Evolutionary conservation across 1,140 invertebrate genomes (phyloP).

Genomic region (Diuraphis noxia): DNA sequence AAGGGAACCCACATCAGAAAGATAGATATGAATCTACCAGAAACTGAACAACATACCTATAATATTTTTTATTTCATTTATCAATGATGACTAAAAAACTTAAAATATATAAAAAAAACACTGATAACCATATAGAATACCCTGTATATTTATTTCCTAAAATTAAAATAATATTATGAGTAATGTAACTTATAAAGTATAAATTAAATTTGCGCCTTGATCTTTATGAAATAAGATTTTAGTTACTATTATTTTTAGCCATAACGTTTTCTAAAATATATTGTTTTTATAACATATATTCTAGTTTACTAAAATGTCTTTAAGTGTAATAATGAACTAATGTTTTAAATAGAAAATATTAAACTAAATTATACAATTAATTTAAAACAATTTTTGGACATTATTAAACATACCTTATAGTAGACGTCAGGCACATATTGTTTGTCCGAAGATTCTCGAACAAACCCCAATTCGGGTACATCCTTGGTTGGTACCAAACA

Average conservation of each 20-base stretch:
- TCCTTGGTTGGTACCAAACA: slow-evolving; percentile 96
- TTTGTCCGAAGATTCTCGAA: slow-evolving; percentile 87
- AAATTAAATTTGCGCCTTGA: background rate
- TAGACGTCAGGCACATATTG: slow-evolving; percentile 99
- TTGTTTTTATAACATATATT: background rate
- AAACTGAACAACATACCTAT: too few relatives aligned
- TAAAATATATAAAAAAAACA: too few relatives aligned
- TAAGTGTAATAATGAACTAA: background rate
- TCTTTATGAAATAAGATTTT: background rate
- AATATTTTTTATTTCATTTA: too few relatives aligned
- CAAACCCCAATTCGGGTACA: slow-evolving; percentile 94
- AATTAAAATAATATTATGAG: too few relatives aligned
- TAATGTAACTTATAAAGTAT: background rate
- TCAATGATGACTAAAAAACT: too few relatives aligned
- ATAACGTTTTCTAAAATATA: background rate
- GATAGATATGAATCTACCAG: too few relatives aligned
- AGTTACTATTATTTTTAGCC: background rate
- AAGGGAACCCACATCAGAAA: too few relatives aligned
- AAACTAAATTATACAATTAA: background rate
- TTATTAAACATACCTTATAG: slow-evolving; percentile 80
- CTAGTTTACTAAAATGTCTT: background rate
- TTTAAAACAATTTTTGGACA: background rate
- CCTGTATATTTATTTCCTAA: too few relatives aligned
- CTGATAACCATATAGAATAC: too few relatives aligned
- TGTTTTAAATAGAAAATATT: background rate